A percentile compares a stretch with the other conserved stretches of the same genome.
These are phyloP conservation scores for Gymnothorax javanicus DNA, from an alignment of 2,797 vertebrate species.

Conservation along the genomic window DNA sequence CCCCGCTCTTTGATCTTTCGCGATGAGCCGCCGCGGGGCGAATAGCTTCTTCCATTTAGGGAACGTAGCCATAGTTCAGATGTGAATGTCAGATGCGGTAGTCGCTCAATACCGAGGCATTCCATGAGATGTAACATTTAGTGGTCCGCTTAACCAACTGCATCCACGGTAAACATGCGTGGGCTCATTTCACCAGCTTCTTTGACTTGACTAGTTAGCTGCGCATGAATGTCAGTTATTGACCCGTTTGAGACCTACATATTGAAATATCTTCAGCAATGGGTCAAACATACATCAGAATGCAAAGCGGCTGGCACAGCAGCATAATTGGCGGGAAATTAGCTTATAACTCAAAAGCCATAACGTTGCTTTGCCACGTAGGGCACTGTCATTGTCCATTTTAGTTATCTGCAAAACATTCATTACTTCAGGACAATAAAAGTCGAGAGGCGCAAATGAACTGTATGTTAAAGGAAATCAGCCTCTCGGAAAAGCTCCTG, in stretches of 20 bases:
- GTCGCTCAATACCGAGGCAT: neutral
- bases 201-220: neutral
- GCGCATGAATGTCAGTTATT: neutral
- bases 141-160: slow-evolving; percentile 19
- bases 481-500: no score
- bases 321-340: neutral
- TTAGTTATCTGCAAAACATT: neutral
- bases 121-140: slow-evolving; percentile 24
- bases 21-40: no score
- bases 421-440: no score
- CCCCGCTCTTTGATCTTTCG: no score
- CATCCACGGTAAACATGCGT: neutral
- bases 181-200: neutral
- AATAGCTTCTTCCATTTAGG: no score
- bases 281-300: neutral
- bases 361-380: neutral
- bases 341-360: neutral
- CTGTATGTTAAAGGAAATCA: neutral
- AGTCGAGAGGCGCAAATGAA: neutral
- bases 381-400: neutral
- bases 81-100: neutral
- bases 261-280: neutral
- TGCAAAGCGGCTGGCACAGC: neutral
- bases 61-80: no score
- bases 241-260: neutral